Evolutionary conservation across 1,140 invertebrate species (phyloP).

Genomic region (Eumaeus atala): DNA sequence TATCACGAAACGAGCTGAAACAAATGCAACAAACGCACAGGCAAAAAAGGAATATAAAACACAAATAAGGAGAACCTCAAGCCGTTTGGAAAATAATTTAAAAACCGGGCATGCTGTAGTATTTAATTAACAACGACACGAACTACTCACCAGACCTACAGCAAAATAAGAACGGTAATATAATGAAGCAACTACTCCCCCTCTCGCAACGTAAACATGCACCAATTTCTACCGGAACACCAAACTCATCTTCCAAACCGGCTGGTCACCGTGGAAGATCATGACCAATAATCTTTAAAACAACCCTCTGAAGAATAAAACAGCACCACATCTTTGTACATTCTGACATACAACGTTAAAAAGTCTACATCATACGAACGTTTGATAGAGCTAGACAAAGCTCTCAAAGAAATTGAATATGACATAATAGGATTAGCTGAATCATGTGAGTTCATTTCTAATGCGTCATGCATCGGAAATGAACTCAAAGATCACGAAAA

Average conservation of each 20-base stretch:
- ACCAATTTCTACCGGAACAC: conserved; percentile 15
- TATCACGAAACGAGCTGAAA: too few relatives aligned
- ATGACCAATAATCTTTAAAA: too few relatives aligned
- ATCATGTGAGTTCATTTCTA: too few relatives aligned
- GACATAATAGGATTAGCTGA: conserved; percentile 27
- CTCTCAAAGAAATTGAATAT: conserved; percentile 25
- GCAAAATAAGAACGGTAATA: too few relatives aligned
- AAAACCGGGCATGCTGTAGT: too few relatives aligned
- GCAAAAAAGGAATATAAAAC: too few relatives aligned
- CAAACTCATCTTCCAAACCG: conserved; percentile 26
- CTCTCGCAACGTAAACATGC: conserved; percentile 17
- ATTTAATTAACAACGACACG: too few relatives aligned
- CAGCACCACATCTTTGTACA: conserved; percentile 16
- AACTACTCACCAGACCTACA: too few relatives aligned
- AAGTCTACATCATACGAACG: conserved; percentile 18
- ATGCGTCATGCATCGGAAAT: conserved; percentile 17
- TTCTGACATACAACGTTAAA: conserved; percentile 24
- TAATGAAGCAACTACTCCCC: conserved; percentile 25
- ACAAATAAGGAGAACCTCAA: too few relatives aligned
- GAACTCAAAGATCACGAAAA: conserved; percentile 22
- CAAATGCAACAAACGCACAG: too few relatives aligned
- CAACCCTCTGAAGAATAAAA: conserved; percentile 21
- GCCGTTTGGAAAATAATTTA: too few relatives aligned
- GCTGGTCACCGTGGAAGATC: conserved; percentile 20
- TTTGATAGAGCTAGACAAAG: conserved; percentile 19